Conservation (phyloP, 2,113 vertebrate species). For the Eptesicus fuscus region DNA sequence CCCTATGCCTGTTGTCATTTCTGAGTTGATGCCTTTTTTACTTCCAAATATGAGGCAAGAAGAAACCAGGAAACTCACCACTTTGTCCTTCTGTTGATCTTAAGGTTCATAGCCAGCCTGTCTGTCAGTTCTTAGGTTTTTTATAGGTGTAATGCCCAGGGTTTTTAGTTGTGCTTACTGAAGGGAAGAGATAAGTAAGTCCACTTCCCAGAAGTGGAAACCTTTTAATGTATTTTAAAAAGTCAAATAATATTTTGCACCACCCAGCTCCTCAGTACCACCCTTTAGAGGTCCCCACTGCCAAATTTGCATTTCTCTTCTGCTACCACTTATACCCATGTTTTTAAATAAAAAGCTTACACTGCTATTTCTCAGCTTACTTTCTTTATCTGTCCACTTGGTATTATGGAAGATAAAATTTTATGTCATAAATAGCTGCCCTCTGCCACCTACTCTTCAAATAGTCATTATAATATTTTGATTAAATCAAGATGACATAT, state of each 20-base stretch:
- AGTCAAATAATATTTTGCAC: neutral
- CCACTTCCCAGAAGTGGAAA: neutral
- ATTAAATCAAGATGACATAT: neutral
- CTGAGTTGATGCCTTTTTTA: neutral
- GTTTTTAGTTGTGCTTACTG: neutral
- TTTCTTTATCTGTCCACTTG: neutral
- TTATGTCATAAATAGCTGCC: neutral
- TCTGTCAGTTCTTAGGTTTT: neutral
- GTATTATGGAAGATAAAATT: neutral
- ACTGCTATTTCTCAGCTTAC: neutral
- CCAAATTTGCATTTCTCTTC: neutral
- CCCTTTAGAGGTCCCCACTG: neutral
- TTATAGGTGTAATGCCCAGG: neutral
- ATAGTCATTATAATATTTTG: neutral
- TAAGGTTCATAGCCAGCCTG: neutral
- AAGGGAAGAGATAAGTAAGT: neutral
- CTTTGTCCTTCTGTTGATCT: neutral
- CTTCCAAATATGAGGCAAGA: neutral
- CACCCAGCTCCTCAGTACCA: neutral
- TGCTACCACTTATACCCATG: neutral
- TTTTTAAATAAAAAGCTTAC: neutral
- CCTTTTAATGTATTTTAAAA: neutral
- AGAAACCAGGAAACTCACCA: neutral
- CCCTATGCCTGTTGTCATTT: neutral
- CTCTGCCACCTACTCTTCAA: neutral